Evolutionary conservation across 2,797 vertebrate genomes (phyloP).

Genomic region (Sparus aurata): DNA sequence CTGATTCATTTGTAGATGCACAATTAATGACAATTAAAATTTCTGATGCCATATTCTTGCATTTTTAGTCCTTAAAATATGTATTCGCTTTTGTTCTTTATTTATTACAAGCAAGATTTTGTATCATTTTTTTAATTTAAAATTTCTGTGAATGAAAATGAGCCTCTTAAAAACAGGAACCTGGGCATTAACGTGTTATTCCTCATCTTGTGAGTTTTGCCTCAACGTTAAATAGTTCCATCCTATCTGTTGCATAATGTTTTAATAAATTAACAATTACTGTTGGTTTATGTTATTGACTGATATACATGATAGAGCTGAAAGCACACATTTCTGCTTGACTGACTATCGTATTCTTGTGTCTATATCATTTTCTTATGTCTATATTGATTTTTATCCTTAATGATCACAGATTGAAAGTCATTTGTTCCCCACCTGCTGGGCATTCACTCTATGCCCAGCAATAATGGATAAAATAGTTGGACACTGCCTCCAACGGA

Average conservation of each 20-base stretch:
- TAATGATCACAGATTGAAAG: background rate
- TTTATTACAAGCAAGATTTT: slow-evolving; percentile 48
- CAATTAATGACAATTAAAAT: slow-evolving; percentile 25
- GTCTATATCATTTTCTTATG: background rate
- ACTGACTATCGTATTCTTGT: background rate
- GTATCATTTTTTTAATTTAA: slow-evolving; percentile 14
- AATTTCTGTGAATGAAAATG: slow-evolving; percentile 14
- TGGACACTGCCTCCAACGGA: background rate
- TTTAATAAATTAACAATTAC: slow-evolving; percentile 43
- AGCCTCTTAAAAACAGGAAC: slow-evolving; percentile 12
- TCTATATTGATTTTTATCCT: background rate
- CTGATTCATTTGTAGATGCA: slow-evolving; percentile 28
- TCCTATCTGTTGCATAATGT: slow-evolving; percentile 32
- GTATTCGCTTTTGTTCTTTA: slow-evolving; percentile 28
- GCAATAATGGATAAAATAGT: background rate
- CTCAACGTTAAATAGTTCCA: slow-evolving; percentile 15
- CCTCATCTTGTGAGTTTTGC: slow-evolving; percentile 23
- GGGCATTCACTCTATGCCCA: background rate
- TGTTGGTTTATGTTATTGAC: background rate
- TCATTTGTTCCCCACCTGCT: background rate
- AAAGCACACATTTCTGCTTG: background rate
- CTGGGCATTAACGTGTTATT: slow-evolving; percentile 27
- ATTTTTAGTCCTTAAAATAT: slow-evolving; percentile 1
- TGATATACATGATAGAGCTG: background rate
- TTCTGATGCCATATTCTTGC: slow-evolving; percentile 27